These are phyloP conservation scores for Falco columbarius DNA, from an alignment of 2,797 vertebrate species.

Conservation along the genomic window DNA sequence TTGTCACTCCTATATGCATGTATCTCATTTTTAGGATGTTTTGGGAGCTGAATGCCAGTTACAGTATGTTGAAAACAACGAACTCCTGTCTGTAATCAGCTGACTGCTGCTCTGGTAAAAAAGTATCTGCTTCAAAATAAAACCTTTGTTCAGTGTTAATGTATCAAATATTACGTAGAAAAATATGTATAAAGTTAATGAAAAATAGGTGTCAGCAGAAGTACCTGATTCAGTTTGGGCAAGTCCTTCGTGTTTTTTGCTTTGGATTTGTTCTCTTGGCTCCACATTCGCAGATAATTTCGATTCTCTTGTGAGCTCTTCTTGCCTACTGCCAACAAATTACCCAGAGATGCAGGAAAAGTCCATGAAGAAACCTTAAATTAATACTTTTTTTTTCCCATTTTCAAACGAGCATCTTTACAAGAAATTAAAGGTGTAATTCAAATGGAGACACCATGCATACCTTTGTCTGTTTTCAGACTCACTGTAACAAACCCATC, in stretches of 20 bases:
- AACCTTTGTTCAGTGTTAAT: neutral
- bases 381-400: neutral
- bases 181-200: no score
- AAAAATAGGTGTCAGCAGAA: neutral
- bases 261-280: constrained; percentile 88
- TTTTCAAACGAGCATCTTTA: neutral
- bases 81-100: neutral
- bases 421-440: neutral
- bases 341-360: constrained; percentile 2
- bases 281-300: constrained; percentile 93
- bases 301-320: constrained; percentile 89
- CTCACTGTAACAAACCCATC: constrained; percentile 94
- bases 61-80: neutral
- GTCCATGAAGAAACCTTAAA: neutral
- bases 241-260: constrained; percentile 87
- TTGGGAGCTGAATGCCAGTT: neutral
- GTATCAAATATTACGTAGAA: neutral
- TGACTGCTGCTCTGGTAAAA: neutral
- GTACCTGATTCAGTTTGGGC: constrained; percentile 93
- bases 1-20: accelerated
- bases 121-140: neutral
- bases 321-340: constrained; percentile 78
- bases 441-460: neutral
- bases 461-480: constrained; percentile 93
- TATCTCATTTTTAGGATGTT: neutral